Evolutionary conservation across 2,797 vertebrate genomes (phyloP), one percentile per base, ranked within the genome.

Genomic region (Anguilla anguilla): DNA sequence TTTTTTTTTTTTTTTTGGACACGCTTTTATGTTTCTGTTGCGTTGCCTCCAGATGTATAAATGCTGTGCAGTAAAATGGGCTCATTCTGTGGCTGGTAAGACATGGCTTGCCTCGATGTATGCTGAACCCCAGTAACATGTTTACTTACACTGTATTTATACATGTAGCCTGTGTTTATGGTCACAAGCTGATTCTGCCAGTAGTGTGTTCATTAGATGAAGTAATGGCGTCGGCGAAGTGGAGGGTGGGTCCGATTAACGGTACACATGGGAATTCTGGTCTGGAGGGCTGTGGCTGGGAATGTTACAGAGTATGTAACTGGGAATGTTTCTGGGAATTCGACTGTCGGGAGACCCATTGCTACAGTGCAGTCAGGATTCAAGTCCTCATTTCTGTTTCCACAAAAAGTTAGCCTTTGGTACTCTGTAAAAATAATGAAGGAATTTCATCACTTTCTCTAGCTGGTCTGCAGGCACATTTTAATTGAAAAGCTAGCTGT

Each of bases 61-160:
- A 67, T 84, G 22, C 17, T 69, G 83, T 64, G 72, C 83, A 94
- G 92, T 94, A 93, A 91, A 46, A 43, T 69, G 61, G 46, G 89
- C 89, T 90, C 59, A 92, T 89, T 72, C 84, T 86, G 90, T 88
- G 77, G 87, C 90, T 39, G 85, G 87, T 90, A 15, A 90, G 93
- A 89, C 92, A 93, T 91, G 67, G 90, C 93, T 94, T 91, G 92
- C 93, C 93, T 94, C 93, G 92, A 74, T 86, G 91, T 92, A 88
- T 6, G 91, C 90, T 92, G 85, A 55, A 92, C 6, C 74, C 91
- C 87, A 83, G 90, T 85, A 88, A 85, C 55, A 82, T 86, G 87
- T 91, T 92, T 85, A 89, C 89, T 91, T 94, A 89, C 91, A 94
- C 90, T 94, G 55, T 94, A 91, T 95, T 94, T 94, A 93, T 93